Conservation (phyloP, 2,888 invertebrate genomes). For the Papilio gigon region DNA sequence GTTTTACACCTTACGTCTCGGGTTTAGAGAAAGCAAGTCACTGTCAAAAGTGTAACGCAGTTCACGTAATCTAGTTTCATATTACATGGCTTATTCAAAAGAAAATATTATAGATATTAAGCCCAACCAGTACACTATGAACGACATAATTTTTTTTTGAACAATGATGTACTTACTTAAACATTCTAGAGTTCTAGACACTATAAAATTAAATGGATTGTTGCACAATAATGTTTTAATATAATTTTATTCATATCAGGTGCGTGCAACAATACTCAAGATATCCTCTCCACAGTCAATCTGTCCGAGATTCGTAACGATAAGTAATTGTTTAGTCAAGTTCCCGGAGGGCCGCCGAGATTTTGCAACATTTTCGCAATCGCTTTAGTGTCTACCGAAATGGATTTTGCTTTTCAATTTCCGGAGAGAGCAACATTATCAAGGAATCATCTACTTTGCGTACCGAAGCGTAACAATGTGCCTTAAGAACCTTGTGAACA, state of each 20-base stretch:
- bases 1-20: not conserved
- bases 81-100: not conserved
- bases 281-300: not conserved
- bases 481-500: not conserved
- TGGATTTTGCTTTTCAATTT: constrained; percentile 31
- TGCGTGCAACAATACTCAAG: not conserved
- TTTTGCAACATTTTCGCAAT: constrained; percentile 20
- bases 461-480: constrained; percentile 1
- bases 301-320: constrained; percentile 6
- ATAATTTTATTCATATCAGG: not conserved
- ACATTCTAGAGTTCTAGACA: not conserved
- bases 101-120: not conserved
- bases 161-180: no score
- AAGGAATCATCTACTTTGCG: constrained; percentile 13
- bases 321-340: constrained; percentile 31
- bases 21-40: constrained; percentile 6
- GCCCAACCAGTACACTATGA: no score
- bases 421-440: constrained; percentile 25
- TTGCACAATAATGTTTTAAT: not conserved
- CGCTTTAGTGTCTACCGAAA: constrained; percentile 13
- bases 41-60: constrained; percentile 1
- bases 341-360: constrained; percentile 4
- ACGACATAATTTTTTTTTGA: no score
- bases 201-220: not conserved
- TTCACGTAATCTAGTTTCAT: not conserved